Base-by-base conservation (phyloP, 2,888 invertebrate species). In the Lepidochrysops patricia region DNA sequence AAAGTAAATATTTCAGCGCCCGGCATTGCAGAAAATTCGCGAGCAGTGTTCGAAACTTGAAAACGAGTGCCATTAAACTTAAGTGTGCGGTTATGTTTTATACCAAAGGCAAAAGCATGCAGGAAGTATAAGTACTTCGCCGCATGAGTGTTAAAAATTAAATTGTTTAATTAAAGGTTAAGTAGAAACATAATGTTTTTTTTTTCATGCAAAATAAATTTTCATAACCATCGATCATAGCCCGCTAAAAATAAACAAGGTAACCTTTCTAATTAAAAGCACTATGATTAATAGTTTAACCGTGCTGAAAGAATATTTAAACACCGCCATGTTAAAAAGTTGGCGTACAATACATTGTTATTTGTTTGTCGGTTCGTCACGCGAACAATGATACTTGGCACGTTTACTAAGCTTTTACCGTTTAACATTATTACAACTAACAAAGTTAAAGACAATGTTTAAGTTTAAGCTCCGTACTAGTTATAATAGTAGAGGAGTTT, bases 331-430 rank as follows among this genome's bases (percentile, higher is more conserved):
- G 61, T 66, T 65, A 62, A 62, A 59, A 63, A 64, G 61, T 65
- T 65, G 63, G 65, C 23, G 43, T 12, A 43, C 29, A 50, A 63
- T 66, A 65, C 63, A 62, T 59, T 66, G 66, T 64, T 62, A 60
- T 60, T 63, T 65, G 67, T 65, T 69, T 63, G 63, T 63, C 65
- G 62, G 65, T 66, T 65, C 63, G 62, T 67, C 69, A 74, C 73
- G 74, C 74, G 67, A 67, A 65, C 64, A 57, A 60, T 66, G 65
- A 66, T 63, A 43, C 43, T 43, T 19, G 43, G 43, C 43, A 43
- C 9, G 43, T 19, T 7, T 19, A 43, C 19, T 43, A 9, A 43
- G 43, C 19, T 43, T 37, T n/a, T 15, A 15, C 37, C 1, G 6
- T 15, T 35, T 13, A 35, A 35, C 35, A n/a, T 43, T 43, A 23